A percentile compares a stretch with the other conserved stretches of the same genome.
Conservation (phyloP, 2,888 invertebrate species). For the Blastobasis adustella region DNA sequence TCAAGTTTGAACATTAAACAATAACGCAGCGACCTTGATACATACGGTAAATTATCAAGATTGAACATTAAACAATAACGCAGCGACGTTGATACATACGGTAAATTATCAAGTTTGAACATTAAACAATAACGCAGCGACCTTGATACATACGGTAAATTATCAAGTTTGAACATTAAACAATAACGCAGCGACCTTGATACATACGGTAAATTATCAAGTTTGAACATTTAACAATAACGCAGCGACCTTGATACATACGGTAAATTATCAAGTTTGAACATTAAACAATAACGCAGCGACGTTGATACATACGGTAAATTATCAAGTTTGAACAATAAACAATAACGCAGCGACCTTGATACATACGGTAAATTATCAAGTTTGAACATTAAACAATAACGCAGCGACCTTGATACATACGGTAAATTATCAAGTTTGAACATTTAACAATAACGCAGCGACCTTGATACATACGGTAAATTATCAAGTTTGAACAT, state of each 20-base stretch:
- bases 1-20: no score
- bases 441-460: no score
- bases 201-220: slow-evolving; percentile 45
- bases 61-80: no score
- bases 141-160: slow-evolving; percentile 47
- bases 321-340: slow-evolving; percentile 10
- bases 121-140: no score
- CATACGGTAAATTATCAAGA: slow-evolving; percentile 42
- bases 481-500: slow-evolving; percentile 18
- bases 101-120: slow-evolving; percentile 23
- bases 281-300: no score
- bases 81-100: slow-evolving; percentile 31
- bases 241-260: slow-evolving; percentile 23
- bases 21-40: slow-evolving; percentile 1
- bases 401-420: slow-evolving; percentile 16
- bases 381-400: no score
- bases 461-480: slow-evolving; percentile 36
- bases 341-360: background rate
- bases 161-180: no score
- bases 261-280: slow-evolving; percentile 31
- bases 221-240: no score
- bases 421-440: slow-evolving; percentile 36
- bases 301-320: slow-evolving; percentile 40
- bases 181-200: background rate
- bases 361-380: slow-evolving; percentile 47